Evolutionary conservation across 2,113 vertebrate genomes (phyloP).

Genomic region (Dinomys branickii): DNA sequence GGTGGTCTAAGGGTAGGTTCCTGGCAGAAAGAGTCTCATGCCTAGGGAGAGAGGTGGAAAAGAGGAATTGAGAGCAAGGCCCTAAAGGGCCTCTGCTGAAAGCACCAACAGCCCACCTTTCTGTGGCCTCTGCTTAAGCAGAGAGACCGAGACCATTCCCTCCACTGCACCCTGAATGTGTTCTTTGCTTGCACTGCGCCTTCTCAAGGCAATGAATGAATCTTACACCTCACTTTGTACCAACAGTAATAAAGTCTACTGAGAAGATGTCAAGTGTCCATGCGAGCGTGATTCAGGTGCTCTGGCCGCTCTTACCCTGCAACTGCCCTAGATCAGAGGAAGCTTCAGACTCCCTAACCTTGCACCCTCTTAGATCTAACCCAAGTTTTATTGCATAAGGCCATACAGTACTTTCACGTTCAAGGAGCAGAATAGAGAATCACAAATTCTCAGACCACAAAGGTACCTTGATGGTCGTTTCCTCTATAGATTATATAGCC

Average conservation of each 20-base stretch:
- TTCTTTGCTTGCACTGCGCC: not conserved
- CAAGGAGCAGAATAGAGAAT: not conserved
- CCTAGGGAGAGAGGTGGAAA: not conserved
- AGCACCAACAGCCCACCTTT: not conserved
- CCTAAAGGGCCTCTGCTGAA: not conserved
- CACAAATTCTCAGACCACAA: not conserved
- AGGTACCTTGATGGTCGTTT: not conserved
- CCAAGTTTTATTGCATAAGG: not conserved
- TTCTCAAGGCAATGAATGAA: not conserved
- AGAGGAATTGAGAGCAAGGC: too few relatives aligned
- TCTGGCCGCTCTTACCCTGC: not conserved
- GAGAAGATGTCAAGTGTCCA: not conserved
- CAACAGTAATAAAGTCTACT: not conserved
- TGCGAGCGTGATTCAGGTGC: too few relatives aligned
- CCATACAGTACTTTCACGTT: not conserved
- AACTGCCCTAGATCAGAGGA: not conserved
- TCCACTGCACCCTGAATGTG: not conserved
- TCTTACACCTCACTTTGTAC: not conserved
- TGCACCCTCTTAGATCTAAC: not conserved
- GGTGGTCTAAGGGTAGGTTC: not conserved
- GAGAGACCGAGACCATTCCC: not conserved
- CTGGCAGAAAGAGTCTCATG: not conserved
- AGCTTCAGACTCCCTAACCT: not conserved
- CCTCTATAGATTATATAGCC: not conserved
- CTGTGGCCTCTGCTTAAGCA: not conserved